These are phyloP conservation scores for Phoxinus dragarum DNA, from an alignment of 2,797 vertebrate genomes.

Conservation along the genomic window DNA sequence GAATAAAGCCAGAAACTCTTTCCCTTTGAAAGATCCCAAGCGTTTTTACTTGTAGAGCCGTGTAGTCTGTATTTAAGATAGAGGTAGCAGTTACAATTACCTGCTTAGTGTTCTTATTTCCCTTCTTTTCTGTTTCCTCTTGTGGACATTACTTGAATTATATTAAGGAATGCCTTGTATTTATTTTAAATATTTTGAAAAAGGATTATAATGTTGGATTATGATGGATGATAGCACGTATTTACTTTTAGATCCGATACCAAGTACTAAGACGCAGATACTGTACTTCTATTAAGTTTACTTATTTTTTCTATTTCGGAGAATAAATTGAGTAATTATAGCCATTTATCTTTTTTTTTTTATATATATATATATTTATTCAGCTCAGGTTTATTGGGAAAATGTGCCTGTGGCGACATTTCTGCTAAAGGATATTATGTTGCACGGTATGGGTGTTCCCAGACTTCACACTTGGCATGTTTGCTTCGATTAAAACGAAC, in stretches of 20 bases:
- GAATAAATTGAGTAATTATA: neutral
- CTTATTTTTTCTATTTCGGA: neutral
- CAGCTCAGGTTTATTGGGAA: too few species aligned
- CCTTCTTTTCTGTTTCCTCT: neutral
- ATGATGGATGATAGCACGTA: neutral
- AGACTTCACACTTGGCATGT: too few species aligned
- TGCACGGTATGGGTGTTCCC: too few species aligned
- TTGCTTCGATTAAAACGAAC: too few species aligned
- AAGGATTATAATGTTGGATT: neutral
- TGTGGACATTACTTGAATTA: slow-evolving; percentile 22
- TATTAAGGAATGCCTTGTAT: neutral
- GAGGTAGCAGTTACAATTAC: slow-evolving; percentile 53
- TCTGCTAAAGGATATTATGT: too few species aligned
- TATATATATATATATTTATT: too few species aligned
- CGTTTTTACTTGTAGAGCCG: slow-evolving; percentile 59
- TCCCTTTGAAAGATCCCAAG: slow-evolving; percentile 58
- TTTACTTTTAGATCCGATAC: neutral
- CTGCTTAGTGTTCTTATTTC: neutral
- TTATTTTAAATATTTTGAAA: neutral
- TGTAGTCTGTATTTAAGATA: slow-evolving; percentile 68
- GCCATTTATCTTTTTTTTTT: neutral
- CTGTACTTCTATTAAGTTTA: neutral
- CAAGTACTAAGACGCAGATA: neutral
- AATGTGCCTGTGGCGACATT: too few species aligned
- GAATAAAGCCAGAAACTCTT: slow-evolving; percentile 12